Conservation (phyloP, 2,888 invertebrate species). For the Ypsolopha scabrella region DNA sequence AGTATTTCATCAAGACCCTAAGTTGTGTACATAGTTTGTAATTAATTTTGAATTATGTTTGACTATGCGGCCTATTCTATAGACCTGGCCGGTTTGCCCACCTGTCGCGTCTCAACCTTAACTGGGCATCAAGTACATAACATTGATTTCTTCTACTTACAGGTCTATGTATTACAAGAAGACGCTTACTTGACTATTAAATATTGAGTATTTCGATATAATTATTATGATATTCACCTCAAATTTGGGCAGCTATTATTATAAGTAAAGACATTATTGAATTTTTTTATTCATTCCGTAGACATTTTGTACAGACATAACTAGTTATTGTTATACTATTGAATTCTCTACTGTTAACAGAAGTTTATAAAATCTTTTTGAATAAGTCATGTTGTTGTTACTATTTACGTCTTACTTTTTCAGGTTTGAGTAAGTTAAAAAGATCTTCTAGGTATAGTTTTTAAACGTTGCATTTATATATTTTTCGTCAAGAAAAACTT, state of each 20-base stretch:
- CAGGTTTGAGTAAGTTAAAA: background rate
- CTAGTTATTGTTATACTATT: background rate
- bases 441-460: too few relatives aligned
- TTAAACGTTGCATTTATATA: too few relatives aligned
- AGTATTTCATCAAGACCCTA: conserved; percentile 27
- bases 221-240: conserved; percentile 27
- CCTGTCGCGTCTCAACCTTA: background rate
- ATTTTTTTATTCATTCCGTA: conserved; percentile 1
- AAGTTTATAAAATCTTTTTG: background rate
- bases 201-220: background rate
- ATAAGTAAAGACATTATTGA: background rate
- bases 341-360: background rate
- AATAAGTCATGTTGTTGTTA: background rate
- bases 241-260: conserved; percentile 54
- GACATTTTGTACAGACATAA: background rate
- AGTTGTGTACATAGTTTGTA: conserved; percentile 39
- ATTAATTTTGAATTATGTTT: conserved; percentile 20
- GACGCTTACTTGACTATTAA: conserved; percentile 13
- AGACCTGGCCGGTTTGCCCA: background rate
- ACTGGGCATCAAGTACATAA: background rate
- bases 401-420: background rate
- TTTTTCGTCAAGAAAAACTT: too few relatives aligned
- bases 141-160: background rate
- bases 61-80: conserved; percentile 4
- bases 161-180: background rate